Evolutionary conservation across 2,113 vertebrate genomes (phyloP), one percentile per base, ranked within the genome.

Genomic region (Turdus rufiventris): DNA sequence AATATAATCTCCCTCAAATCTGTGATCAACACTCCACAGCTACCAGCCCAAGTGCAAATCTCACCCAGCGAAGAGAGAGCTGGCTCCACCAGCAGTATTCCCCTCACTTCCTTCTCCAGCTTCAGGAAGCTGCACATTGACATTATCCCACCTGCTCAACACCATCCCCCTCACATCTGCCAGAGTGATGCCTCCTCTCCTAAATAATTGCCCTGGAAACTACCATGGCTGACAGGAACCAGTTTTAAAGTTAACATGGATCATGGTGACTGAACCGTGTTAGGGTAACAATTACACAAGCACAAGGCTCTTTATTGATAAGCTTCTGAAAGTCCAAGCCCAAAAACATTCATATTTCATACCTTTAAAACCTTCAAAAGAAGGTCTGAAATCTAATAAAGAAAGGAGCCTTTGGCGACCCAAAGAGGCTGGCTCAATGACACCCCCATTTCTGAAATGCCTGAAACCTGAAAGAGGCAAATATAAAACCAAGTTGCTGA

Each of bases 1-100:
- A 62, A 62, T 73, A 79, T 65, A 90, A 94, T 91, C 82, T 96
- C 78, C n/a, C 82, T 85, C 58, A 90, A 85, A 94, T 83, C 95
- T 79, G 74, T 85, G 85, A 95, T 88, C 82, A 83, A 88, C 92
- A 62, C 78, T 79, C 58, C 5, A 21, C 92, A 95, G 92, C 78
- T 57, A 91, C 50, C 2, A 10, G 91, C 85, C 73, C 67, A 84
- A 85, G 63, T 47, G 71, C 75, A 85, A 90, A 91, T 83, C 90
- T 85, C 85, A 79, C 85, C 58, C 70, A 83, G 74, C 0, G 0
- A 71, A 85, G 73, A 71, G 38, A 57, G 51, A 61, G 62, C 74
- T 91, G 54, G 24, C 31, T 82, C 50, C 63, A 38, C 26, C 50
- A 62, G 92, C 94, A 93, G 78, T 50, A 45, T 54, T 94, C 50